A percentile compares a stretch with the other conserved stretches of the same genome.
Evolutionary conservation across 2,113 vertebrate species (phyloP).

Genomic region (Dipodomys ordii): DNA sequence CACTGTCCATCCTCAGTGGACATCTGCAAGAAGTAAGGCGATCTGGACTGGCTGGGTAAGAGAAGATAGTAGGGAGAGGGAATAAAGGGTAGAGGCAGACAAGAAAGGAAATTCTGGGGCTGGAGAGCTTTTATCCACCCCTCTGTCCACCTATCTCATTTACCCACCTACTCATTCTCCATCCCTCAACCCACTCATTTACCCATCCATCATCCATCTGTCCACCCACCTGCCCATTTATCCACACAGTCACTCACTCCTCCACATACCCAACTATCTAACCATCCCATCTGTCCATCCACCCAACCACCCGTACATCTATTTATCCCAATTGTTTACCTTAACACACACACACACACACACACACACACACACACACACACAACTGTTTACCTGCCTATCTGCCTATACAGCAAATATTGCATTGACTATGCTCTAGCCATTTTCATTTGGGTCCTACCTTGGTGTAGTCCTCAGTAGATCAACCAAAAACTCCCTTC

Average conservation of each 20-base stretch:
- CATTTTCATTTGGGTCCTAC: not conserved
- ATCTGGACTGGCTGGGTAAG: not conserved
- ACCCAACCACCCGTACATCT: too few relatives aligned
- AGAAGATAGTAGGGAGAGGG: not conserved
- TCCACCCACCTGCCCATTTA: fast-evolving
- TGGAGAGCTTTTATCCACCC: not conserved
- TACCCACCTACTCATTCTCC: fast-evolving
- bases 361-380: too few relatives aligned
- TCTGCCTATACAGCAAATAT: not conserved
- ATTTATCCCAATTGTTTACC: too few relatives aligned
- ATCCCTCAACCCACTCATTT: fast-evolving
- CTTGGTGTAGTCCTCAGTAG: not conserved
- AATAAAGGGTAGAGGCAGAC: not conserved
- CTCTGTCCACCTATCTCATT: not conserved
- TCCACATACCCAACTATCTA: fast-evolving
- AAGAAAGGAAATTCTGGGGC: not conserved
- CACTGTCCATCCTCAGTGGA: not conserved
- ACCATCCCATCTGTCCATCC: too few relatives aligned
- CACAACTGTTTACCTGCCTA: fast-evolving
- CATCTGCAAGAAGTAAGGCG: not conserved
- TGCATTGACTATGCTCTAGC: not conserved
- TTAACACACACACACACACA: too few relatives aligned
- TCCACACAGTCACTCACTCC: fast-evolving
- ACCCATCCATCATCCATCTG: fast-evolving
- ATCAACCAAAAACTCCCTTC: not conserved